A percentile compares a stretch with the other conserved stretches of the same genome.
Evolutionary conservation across 2,113 vertebrate species (phyloP).

Genomic region (Balaeniceps rex): DNA sequence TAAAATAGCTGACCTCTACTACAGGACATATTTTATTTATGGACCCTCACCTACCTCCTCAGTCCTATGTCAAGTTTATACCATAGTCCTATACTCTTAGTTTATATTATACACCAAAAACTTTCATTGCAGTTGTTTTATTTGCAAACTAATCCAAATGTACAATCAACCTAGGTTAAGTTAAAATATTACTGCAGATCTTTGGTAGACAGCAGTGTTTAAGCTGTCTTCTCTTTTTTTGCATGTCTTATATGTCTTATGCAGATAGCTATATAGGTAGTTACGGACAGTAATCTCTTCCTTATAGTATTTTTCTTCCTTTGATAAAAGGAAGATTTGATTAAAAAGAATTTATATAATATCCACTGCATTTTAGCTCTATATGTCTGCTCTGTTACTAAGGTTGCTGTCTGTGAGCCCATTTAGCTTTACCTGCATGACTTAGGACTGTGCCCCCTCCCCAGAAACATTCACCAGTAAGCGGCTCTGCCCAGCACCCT

Average conservation of each 20-base stretch:
- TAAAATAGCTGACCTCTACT: slow-evolving; percentile 60
- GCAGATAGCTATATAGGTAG: background rate
- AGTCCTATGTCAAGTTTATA: background rate
- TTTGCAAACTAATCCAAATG: background rate
- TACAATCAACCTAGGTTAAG: background rate
- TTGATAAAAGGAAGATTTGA: background rate
- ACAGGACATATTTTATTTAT: background rate
- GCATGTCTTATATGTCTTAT: background rate
- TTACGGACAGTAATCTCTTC: background rate
- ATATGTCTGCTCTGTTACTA: background rate
- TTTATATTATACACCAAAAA: background rate
- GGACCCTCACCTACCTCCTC: background rate
- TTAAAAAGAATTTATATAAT: background rate
- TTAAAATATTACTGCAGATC: background rate
- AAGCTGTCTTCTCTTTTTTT: background rate
- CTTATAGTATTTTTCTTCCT: background rate
- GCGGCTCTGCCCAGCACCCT: background rate
- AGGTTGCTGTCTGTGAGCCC: background rate
- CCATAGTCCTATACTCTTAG: background rate
- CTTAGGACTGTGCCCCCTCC: background rate
- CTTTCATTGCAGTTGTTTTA: background rate
- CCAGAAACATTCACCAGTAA: background rate
- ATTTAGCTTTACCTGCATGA: background rate
- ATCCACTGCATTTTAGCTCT: background rate
- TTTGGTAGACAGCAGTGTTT: background rate